Percentiles rank a stretch among this genome's conserved stretches.
Conservation (phyloP, 2,888 invertebrate species). For the Lasius fuliginosus region DNA sequence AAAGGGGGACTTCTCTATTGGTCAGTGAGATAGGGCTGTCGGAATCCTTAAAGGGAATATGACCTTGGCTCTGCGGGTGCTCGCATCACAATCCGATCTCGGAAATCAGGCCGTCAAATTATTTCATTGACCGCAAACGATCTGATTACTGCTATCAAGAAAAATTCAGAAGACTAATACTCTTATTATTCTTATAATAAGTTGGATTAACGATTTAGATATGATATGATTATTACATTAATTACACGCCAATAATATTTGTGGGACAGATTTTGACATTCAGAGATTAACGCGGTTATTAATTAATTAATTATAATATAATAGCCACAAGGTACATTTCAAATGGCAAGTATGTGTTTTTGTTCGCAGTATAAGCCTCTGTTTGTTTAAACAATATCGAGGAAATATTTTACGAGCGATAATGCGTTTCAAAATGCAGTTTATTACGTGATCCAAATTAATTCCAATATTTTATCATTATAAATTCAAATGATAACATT, state of each 20-base stretch:
- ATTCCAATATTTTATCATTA: slow-evolving; percentile 14
- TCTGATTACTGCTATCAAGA: slow-evolving; percentile 9
- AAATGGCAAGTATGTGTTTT: slow-evolving; percentile 22
- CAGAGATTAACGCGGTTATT: slow-evolving; percentile 6
- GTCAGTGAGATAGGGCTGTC: slow-evolving; percentile 60
- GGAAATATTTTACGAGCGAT: slow-evolving; percentile 27
- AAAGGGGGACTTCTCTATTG: slow-evolving; percentile 60
- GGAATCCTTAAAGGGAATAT: slow-evolving; percentile 65
- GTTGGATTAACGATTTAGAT: neutral
- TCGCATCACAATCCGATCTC: slow-evolving; percentile 18
- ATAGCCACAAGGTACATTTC: neutral
- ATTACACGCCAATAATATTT: slow-evolving; percentile 10
- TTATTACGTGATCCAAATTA: neutral
- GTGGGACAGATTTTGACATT: neutral
- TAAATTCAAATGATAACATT: neutral
- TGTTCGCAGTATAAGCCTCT: neutral
- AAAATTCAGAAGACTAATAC: neutral
- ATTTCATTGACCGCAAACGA: neutral
- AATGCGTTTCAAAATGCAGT: slow-evolving; percentile 6
- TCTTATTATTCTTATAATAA: neutral
- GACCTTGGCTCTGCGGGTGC: slow-evolving; percentile 14
- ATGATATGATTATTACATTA: neutral
- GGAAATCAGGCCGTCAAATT: neutral
- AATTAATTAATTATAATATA: slow-evolving; percentile 30
- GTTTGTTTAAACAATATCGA: neutral